Percentiles rank a stretch among this genome's conserved stretches.
Evolutionary conservation across 2,888 invertebrate species (phyloP).

Genomic region (Harpalus rubripes): DNA sequence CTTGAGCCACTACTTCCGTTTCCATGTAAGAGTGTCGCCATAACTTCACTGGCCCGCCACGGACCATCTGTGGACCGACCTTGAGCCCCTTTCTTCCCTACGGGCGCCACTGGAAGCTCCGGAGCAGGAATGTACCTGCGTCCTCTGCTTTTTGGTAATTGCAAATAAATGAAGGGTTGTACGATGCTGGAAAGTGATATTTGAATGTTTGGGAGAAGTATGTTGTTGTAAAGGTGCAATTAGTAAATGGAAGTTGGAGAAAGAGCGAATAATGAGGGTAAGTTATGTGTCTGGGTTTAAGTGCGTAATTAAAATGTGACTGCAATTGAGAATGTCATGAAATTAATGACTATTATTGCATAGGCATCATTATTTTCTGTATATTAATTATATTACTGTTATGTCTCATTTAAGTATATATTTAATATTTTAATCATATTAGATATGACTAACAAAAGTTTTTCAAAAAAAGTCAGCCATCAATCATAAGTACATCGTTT

Average conservation of each 20-base stretch:
- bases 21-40: slow-evolving; percentile 46
- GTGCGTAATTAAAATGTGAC: slow-evolving; percentile 32
- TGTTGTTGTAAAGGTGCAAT: slow-evolving; percentile 44
- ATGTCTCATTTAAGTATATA: not conserved
- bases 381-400: not conserved
- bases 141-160: slow-evolving; percentile 44
- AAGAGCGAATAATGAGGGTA: slow-evolving; percentile 30
- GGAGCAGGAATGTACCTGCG: slow-evolving; percentile 17
- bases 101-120: not conserved
- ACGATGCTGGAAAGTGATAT: slow-evolving; percentile 43
- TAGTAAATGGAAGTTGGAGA: slow-evolving; percentile 46
- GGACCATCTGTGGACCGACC: slow-evolving; percentile 42
- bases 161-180: slow-evolving; percentile 54
- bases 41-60: slow-evolving; percentile 43
- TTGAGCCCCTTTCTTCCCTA: slow-evolving; percentile 17
- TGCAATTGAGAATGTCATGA: not conserved
- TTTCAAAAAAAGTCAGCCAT: too few relatives aligned
- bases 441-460: too few relatives aligned
- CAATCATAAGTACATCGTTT: too few relatives aligned
- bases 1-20: slow-evolving; percentile 31
- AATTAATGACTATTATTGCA: not conserved
- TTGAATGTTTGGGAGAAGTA: slow-evolving; percentile 46
- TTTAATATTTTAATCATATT: not conserved
- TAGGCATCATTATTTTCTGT: not conserved
- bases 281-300: slow-evolving; percentile 45